Percentiles rank a stretch among this genome's conserved stretches.
phyloP scores from a whole-genome alignment of 2,888 invertebrate genomes.

The Notodonta dromedarius region DNA sequence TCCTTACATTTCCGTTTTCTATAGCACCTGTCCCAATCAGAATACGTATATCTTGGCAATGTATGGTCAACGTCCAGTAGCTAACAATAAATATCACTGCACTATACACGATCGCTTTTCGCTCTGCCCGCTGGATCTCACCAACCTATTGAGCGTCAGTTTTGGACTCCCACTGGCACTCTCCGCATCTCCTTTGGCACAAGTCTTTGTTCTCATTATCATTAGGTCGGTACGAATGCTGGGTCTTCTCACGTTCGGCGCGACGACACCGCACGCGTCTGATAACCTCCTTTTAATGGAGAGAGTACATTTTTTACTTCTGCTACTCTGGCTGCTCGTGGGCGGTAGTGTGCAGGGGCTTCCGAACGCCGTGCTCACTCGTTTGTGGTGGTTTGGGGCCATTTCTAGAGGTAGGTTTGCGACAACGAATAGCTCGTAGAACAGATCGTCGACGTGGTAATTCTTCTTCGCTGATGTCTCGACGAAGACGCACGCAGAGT shows the following conservation, averaged over 20 bases:
- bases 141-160: constrained; percentile 77
- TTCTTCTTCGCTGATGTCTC: constrained; percentile 94
- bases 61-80: constrained; percentile 3
- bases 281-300: constrained; percentile 92
- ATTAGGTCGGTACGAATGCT: constrained; percentile 95
- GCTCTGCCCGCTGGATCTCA: constrained; percentile 70
- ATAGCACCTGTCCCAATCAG: constrained; percentile 5
- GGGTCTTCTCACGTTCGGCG: constrained; percentile 94
- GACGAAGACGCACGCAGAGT: constrained; percentile 90
- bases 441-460: constrained; percentile 91
- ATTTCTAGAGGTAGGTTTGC: constrained; percentile 94
- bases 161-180: constrained; percentile 83
- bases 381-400: constrained; percentile 94
- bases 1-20: neutral
- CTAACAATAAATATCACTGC: constrained; percentile 70
- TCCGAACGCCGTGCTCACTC: constrained; percentile 90
- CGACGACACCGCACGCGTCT: constrained; percentile 94
- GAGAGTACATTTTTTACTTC: constrained; percentile 89
- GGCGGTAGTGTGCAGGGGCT: constrained; percentile 91
- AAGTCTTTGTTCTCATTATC: constrained; percentile 93
- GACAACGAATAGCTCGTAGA: constrained; percentile 92
- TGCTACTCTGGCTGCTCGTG: constrained; percentile 86
- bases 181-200: constrained; percentile 88
- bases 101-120: constrained; percentile 77
- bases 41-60: neutral